Evolutionary conservation across 92 coral and sea anemone genomes (phyloP), one percentile per base, ranked within the genome.

Genomic region (Epizoanthus rinbou): DNA sequence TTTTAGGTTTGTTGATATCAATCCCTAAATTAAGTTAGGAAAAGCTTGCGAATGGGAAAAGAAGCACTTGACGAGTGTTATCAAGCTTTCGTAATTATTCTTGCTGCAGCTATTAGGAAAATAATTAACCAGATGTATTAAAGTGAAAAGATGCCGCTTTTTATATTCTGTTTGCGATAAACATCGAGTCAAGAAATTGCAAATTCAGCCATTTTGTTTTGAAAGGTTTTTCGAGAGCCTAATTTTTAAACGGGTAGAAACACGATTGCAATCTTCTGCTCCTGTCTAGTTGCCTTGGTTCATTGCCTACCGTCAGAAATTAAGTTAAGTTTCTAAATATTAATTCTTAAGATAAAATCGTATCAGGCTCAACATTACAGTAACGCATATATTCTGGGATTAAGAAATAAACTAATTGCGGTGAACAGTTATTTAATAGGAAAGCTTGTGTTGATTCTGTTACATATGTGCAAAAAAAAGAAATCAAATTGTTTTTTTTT

Each of bases 41-140:
- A 78, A 78, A 19, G 11, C 57, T 14, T 43, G 82, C 70, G 54
- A 33, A 39, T 19, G 41, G 58, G 57, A 17, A 47, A 39, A 71
- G 58, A 17, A 41, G 28, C 76, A 71, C 64, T 62, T 21, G 71
- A 62, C 17, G 82, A 1, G 57, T 21, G 54, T 41, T 60, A 62
- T 43, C 69, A 22, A 7, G n/a, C 15, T 39, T 35, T 69, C 31
- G 62, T 11, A 39, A 60, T 37, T 62, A 65, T 58, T 59, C 64
- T 69, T 62, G 52, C 58, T 71, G 33, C 76, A 8, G 35, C 39
- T 76, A 35, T 76, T 59, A 78, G 57, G 28, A 78, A 78, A 78
- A 23, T 62, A 39, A 22, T 62, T 60, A 19, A 25, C 14, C 52
- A 19, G 56, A 60, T 5, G 21, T 19, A 37, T n/a, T n/a, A n/a